phyloP scores from a whole-genome alignment of 2,113 vertebrate species.

The Phrynosoma platyrhinos region DNA sequence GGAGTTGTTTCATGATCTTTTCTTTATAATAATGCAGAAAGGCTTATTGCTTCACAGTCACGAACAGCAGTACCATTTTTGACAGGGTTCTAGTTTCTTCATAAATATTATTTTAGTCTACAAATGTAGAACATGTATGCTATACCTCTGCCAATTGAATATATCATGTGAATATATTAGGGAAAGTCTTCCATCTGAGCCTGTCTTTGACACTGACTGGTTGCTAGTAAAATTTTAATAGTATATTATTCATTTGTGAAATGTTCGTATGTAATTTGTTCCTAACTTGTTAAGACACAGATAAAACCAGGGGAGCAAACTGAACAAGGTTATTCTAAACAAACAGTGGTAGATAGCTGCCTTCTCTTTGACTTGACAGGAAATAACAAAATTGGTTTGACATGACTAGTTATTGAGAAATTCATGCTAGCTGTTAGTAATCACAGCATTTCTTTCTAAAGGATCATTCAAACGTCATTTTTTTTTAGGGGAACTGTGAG shows the following conservation, averaged over 20 bases:
- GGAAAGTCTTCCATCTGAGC: not conserved
- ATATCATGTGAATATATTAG: not conserved
- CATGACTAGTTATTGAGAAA: too few relatives aligned
- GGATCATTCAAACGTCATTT: too few relatives aligned
- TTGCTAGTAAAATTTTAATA: slow-evolving; percentile 29
- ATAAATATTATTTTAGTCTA: not conserved
- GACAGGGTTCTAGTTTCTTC: not conserved
- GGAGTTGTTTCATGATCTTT: not conserved
- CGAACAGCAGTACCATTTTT: not conserved
- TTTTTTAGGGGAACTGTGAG: too few relatives aligned
- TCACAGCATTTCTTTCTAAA: too few relatives aligned
- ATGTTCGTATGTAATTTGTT: slow-evolving; percentile 33
- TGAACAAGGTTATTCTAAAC: not conserved
- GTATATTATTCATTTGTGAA: not conserved
- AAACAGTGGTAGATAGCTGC: not conserved
- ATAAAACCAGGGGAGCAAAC: not conserved
- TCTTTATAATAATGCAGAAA: not conserved
- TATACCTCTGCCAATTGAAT: not conserved
- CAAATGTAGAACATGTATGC: not conserved
- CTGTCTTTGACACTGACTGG: not conserved
- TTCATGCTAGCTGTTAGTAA: too few relatives aligned
- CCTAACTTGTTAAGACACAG: not conserved
- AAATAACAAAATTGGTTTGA: too few relatives aligned
- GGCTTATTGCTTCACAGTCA: not conserved
- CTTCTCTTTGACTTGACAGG: not conserved